Evolutionary conservation across 2,888 invertebrate species (phyloP).

Genomic region (Clanis bilineata): DNA sequence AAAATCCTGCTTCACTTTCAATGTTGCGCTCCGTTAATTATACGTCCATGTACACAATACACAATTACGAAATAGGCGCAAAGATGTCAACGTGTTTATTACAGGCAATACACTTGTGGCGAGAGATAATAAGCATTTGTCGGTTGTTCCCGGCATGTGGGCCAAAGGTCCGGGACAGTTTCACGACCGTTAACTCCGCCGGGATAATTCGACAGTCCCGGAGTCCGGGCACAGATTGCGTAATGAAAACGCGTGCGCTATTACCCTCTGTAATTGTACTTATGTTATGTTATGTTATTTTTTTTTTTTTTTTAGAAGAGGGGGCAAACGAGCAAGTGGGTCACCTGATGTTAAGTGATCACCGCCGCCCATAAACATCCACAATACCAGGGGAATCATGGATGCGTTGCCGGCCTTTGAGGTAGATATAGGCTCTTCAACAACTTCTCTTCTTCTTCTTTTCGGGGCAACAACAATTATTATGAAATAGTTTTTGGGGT

Average conservation of each 20-base stretch:
- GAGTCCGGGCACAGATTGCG: not conserved
- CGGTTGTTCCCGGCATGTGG: slow-evolving; percentile 1
- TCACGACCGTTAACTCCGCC: slow-evolving; percentile 33
- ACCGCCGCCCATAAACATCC: too few species aligned
- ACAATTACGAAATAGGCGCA: not conserved
- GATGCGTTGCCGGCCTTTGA: too few species aligned
- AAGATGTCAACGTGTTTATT: not conserved
- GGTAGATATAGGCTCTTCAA: too few species aligned
- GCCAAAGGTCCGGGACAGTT: slow-evolving; percentile 20
- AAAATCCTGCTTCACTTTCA: too few species aligned
- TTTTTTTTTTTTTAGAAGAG: too few species aligned
- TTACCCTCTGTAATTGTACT: not conserved
- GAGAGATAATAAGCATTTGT: slow-evolving; percentile 12
- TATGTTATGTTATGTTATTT: too few species aligned
- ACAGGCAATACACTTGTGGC: not conserved
- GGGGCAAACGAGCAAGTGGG: too few species aligned
- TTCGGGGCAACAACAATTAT: not conserved
- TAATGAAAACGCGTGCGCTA: not conserved
- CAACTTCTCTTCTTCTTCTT: too few species aligned
- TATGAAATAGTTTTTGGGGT: not conserved
- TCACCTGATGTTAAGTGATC: too few species aligned
- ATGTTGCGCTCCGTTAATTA: too few species aligned
- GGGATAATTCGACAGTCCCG: slow-evolving; percentile 14
- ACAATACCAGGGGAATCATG: too few species aligned
- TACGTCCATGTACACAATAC: not conserved